These are phyloP conservation scores for Akabosia matsudoensis DNA, from an alignment of 1,140 invertebrate species.

Conservation along the genomic window DNA sequence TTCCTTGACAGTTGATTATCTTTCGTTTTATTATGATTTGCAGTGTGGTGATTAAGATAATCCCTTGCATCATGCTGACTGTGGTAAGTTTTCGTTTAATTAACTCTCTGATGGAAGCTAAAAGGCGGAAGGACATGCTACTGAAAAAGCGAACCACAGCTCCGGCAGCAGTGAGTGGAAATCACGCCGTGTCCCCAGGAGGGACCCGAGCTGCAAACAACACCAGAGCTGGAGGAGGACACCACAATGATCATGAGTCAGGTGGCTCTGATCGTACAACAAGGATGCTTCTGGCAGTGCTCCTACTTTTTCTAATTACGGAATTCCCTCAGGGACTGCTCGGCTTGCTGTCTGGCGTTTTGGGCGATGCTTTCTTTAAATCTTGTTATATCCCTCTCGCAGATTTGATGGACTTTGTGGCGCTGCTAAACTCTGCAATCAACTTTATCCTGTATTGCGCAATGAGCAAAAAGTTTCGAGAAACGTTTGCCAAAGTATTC, in stretches of 20 bases:
- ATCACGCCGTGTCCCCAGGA: constrained; percentile 30
- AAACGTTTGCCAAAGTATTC: constrained; percentile 73
- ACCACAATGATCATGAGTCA: constrained; percentile 57
- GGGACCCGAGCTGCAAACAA: neutral
- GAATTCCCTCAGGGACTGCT: constrained; percentile 83
- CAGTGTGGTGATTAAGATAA: constrained; percentile 75
- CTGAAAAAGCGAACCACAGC: constrained; percentile 35
- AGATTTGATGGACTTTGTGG: constrained; percentile 62
- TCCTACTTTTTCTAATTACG: constrained; percentile 81
- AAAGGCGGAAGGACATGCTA: constrained; percentile 49
- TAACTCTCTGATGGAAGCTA: constrained; percentile 59
- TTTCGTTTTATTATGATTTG: constrained; percentile 53
- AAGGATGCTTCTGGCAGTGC: constrained; percentile 84
- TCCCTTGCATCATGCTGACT: constrained; percentile 77
- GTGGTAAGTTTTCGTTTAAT: constrained; percentile 74
- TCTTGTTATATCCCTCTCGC: constrained; percentile 69
- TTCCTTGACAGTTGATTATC: neutral
- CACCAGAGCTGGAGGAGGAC: neutral
- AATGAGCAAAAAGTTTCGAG: constrained; percentile 89
- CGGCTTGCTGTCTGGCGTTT: constrained; percentile 68
- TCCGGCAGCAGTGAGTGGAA: neutral
- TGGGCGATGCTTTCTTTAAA: constrained; percentile 68
- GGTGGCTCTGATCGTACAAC: constrained; percentile 79
- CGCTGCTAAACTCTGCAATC: constrained; percentile 63
- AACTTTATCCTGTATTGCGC: constrained; percentile 68